Conservation (phyloP, 92 coral and sea anemone species). For the Epizoanthus illoricatus region DNA sequence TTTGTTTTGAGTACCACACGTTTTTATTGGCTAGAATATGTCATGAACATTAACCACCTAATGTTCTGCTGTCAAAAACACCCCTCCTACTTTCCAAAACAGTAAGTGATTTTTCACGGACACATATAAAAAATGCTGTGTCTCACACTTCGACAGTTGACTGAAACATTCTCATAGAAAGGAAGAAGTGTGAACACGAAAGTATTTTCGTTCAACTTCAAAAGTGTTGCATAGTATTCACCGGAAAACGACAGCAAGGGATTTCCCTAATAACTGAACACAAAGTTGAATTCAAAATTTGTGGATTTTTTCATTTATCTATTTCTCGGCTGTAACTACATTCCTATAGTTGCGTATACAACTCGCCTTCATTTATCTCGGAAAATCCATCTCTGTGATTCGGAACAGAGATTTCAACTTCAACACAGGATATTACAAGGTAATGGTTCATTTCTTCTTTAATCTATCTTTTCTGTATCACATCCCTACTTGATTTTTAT, state of each 20-base stretch:
- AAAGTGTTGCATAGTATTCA: conserved; percentile 21
- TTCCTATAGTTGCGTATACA: conserved; percentile 31
- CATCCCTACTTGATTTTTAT: neutral
- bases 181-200: conserved; percentile 21
- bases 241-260: conserved; percentile 41
- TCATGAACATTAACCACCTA: conserved; percentile 83
- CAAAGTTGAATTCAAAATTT: neutral
- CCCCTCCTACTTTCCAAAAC: conserved; percentile 82
- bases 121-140: conserved; percentile 43
- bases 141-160: conserved; percentile 41
- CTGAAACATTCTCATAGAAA: conserved; percentile 27
- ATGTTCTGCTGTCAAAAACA: conserved; percentile 85
- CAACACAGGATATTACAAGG: conserved; percentile 27
- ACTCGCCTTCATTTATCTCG: conserved; percentile 5
- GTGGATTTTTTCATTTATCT: conserved; percentile 20
- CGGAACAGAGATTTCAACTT: conserved; percentile 13
- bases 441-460: neutral
- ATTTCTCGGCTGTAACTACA: conserved; percentile 10
- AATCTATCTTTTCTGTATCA: neutral
- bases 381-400: conserved; percentile 11
- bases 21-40: conserved; percentile 75
- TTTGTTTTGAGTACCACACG: conserved; percentile 64
- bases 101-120: conserved; percentile 55
- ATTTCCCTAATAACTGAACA: conserved; percentile 21
- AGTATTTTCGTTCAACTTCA: conserved; percentile 15